These are phyloP conservation scores for Myxocyprinus asiaticus DNA, from an alignment of 2,113 vertebrate species.

Conservation along the genomic window DNA sequence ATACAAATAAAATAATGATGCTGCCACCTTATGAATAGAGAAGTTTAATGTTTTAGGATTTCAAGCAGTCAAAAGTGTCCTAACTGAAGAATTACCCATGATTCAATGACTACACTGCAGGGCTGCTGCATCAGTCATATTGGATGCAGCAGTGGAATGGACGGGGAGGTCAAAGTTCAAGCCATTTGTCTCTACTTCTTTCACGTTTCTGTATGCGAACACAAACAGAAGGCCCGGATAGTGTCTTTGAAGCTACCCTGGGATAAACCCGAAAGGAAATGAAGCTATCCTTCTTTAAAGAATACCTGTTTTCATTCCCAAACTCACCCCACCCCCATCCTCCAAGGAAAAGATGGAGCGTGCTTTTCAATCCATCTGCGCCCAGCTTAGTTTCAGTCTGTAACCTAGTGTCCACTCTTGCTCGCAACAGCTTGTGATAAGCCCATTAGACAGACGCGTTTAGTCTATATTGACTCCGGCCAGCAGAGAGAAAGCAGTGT, in stretches of 20 bases:
- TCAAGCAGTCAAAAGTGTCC: no score
- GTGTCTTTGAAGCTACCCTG: constrained; percentile 47
- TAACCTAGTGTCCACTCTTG: constrained; percentile 62
- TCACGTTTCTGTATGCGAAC: constrained; percentile 19
- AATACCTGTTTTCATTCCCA: constrained; percentile 33
- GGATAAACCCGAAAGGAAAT: constrained; percentile 55
- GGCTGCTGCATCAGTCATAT: constrained; percentile 68
- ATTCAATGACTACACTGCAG: not conserved
- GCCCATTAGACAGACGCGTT: constrained; percentile 79
- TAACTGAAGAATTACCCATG: no score
- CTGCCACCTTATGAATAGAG: no score
- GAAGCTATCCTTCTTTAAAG: constrained; percentile 56
- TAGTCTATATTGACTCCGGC: constrained; percentile 74
- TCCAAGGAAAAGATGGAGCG: constrained; percentile 55
- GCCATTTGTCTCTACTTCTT: constrained; percentile 25
- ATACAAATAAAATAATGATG: no score
- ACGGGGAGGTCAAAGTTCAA: constrained; percentile 44
- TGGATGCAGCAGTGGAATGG: not conserved
- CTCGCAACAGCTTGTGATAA: constrained; percentile 80
- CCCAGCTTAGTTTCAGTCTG: constrained; percentile 67
- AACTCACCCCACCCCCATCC: constrained; percentile 39
- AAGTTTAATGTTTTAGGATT: no score
- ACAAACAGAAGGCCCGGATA: constrained; percentile 18
- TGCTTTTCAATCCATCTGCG: constrained; percentile 56
- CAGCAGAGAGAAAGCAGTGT: constrained; percentile 59